Conservation (phyloP, 64 coral and sea anemone species). For the Hydrozoanthus tunicans region DNA sequence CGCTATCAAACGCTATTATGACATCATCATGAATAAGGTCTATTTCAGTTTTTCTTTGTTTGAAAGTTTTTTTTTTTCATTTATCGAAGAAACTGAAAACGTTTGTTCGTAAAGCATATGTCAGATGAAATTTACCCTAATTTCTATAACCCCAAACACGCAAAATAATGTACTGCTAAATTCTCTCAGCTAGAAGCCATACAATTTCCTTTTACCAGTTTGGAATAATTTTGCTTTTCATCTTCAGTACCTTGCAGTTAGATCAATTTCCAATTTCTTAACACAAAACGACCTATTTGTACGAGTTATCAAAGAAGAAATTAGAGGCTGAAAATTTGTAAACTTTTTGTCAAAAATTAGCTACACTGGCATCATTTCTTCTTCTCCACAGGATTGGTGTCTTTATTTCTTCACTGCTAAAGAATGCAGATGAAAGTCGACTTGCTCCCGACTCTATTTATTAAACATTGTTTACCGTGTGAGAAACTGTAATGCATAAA, state of each 20-base stretch:
- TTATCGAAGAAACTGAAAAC: no score
- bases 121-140: no score
- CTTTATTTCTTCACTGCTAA: slow-evolving; percentile 11
- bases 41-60: no score
- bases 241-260: no score
- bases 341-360: background rate
- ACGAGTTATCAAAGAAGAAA: background rate
- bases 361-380: background rate
- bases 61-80: no score
- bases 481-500: background rate
- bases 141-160: no score
- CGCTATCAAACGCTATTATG: background rate
- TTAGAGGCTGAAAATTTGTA: background rate
- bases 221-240: no score
- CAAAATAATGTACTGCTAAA: no score
- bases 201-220: no score
- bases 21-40: background rate
- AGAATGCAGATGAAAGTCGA: background rate
- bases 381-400: background rate
- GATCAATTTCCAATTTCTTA: no score
- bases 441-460: background rate
- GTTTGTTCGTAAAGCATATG: no score
- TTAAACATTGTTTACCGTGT: background rate
- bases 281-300: background rate
- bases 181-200: no score